Evolutionary conservation across 2,113 vertebrate species (phyloP).

Genomic region (Chionis minor): DNA sequence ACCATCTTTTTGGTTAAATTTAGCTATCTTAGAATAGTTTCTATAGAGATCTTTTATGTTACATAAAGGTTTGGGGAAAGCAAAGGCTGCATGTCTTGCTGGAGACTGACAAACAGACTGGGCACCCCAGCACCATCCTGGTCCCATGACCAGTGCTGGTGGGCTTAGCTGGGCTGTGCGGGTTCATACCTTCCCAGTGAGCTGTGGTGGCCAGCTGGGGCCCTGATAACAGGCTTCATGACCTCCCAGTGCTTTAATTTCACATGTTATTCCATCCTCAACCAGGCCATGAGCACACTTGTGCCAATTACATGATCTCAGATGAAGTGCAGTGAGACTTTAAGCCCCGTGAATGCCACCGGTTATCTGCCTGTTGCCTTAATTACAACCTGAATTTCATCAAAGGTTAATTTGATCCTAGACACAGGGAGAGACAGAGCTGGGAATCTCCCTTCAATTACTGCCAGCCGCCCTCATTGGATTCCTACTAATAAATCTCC

Average conservation of each 20-base stretch:
- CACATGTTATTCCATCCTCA: neutral
- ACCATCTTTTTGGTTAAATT: neutral
- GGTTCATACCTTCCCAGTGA: neutral
- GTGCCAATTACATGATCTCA: neutral
- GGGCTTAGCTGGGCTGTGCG: fast-evolving
- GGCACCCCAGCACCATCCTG: neutral
- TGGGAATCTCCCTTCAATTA: neutral
- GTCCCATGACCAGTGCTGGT: neutral
- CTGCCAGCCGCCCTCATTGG: neutral
- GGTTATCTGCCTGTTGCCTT: neutral
- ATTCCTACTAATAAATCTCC: neutral
- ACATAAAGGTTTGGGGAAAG: neutral
- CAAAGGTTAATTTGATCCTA: neutral
- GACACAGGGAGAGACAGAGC: neutral
- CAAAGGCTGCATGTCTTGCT: fast-evolving
- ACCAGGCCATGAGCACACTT: neutral
- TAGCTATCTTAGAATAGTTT: neutral
- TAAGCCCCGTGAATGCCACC: neutral
- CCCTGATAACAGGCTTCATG: fast-evolving
- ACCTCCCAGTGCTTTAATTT: neutral
- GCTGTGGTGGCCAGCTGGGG: neutral
- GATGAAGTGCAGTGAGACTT: neutral
- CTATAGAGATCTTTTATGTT: neutral
- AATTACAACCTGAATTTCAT: neutral
- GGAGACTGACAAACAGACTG: neutral